phyloP scores from a whole-genome alignment of 2,888 invertebrate genomes.

The Lottia scabra region DNA sequence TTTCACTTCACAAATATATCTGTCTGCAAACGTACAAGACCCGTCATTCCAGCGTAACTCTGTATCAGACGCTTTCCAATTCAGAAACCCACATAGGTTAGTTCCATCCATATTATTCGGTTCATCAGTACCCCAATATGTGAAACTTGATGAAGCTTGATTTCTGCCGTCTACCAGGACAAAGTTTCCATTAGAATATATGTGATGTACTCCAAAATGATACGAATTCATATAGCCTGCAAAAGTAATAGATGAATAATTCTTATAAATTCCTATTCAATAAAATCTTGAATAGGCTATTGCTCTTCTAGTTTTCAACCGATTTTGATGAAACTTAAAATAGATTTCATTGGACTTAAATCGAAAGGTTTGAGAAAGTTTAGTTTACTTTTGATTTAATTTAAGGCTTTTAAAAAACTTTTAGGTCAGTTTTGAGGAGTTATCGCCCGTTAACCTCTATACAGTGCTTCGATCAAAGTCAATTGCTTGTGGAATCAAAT shows the following conservation, averaged over 20 bases:
- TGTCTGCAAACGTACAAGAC: background rate
- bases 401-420: no score
- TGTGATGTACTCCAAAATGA: background rate
- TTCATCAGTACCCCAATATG: background rate
- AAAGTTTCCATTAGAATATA: background rate
- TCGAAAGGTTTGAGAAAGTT: no score
- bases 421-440: no score
- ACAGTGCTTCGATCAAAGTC: no score
- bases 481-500: no score
- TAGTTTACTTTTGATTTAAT: no score
- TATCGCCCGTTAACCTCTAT: no score
- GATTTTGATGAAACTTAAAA: no score
- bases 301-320: no score
- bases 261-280: no score
- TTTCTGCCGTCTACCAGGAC: background rate
- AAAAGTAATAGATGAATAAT: background rate
- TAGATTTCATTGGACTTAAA: no score
- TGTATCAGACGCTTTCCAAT: background rate
- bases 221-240: background rate
- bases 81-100: background rate
- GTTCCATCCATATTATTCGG: background rate
- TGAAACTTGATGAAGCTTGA: background rate
- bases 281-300: no score
- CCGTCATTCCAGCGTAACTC: background rate
- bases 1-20: background rate